Percentiles rank a stretch among this genome's conserved stretches.
phyloP scores from a whole-genome alignment of 2,888 invertebrate species.

The Macroteleia sp. region DNA sequence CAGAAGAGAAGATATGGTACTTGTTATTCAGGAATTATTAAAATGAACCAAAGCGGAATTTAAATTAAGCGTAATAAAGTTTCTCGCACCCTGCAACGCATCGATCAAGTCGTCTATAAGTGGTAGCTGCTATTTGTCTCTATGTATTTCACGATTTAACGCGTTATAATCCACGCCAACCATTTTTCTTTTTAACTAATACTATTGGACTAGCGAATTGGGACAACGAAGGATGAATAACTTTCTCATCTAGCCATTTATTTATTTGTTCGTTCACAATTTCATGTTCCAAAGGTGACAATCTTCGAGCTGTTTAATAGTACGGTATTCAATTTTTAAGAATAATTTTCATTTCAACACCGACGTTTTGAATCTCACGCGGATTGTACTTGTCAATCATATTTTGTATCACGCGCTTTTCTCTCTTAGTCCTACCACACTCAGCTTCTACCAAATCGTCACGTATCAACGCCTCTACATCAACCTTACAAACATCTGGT shows the following conservation, averaged over 20 bases:
- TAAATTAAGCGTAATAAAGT: constrained; percentile 8
- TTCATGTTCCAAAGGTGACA: not conserved
- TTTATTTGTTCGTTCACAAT: constrained; percentile 1
- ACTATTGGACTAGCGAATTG: constrained; percentile 8
- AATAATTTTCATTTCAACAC: constrained; percentile 29
- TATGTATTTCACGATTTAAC: not conserved
- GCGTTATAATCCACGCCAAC: constrained; percentile 1
- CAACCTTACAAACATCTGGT: too few species aligned
- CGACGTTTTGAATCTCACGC: not conserved
- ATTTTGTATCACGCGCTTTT: too few species aligned
- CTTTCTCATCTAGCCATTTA: not conserved
- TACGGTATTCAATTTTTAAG: constrained; percentile 50
- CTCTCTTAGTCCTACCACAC: too few species aligned
- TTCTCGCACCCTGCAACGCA: constrained; percentile 5
- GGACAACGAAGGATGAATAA: not conserved
- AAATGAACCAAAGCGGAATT: too few species aligned
- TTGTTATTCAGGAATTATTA: too few species aligned
- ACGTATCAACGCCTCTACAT: too few species aligned
- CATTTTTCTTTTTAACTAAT: not conserved
- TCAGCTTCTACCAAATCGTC: too few species aligned
- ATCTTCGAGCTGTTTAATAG: not conserved
- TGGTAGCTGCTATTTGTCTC: constrained; percentile 6
- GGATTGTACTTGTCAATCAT: not conserved
- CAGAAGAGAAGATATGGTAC: too few species aligned
- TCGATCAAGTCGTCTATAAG: constrained; percentile 4